phyloP scores from a whole-genome alignment of 2,888 invertebrate species.

The Artemia sinica region DNA sequence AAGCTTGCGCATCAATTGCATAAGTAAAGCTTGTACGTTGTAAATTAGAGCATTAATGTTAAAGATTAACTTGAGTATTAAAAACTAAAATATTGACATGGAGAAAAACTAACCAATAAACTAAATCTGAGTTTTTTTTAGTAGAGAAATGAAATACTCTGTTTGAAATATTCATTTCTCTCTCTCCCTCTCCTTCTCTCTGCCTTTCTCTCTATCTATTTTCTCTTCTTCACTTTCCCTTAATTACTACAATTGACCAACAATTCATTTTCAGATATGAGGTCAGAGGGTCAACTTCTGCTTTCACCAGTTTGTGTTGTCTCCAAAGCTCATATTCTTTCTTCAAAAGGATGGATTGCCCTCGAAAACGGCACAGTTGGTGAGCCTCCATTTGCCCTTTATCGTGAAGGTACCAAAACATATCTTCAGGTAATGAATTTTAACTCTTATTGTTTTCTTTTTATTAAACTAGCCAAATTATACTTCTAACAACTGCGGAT shows the following conservation, averaged over 20 bases:
- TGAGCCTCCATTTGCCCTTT: slow-evolving; percentile 44
- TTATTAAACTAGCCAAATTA: too few relatives aligned
- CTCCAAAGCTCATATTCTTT: slow-evolving; percentile 63
- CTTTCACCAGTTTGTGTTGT: slow-evolving; percentile 62
- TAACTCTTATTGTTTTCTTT: too few relatives aligned
- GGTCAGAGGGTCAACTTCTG: slow-evolving; percentile 24
- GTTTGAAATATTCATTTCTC: neutral
- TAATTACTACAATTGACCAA: neutral
- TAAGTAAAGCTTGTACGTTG: too few relatives aligned
- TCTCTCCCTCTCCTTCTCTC: neutral
- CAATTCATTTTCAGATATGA: slow-evolving; percentile 22
- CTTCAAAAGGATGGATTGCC: slow-evolving; percentile 59
- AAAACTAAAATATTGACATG: too few relatives aligned
- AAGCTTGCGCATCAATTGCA: too few relatives aligned
- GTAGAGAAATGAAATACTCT: too few relatives aligned
- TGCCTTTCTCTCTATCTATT: neutral
- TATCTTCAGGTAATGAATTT: slow-evolving; percentile 48
- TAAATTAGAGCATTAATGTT: too few relatives aligned
- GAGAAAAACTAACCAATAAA: too few relatives aligned
- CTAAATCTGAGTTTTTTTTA: too few relatives aligned
- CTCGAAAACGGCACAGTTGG: slow-evolving; percentile 44
- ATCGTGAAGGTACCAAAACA: slow-evolving; percentile 60
- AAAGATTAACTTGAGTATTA: too few relatives aligned
- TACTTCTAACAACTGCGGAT: too few relatives aligned
- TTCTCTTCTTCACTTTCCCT: neutral